Conservation (phyloP, 2,113 vertebrate genomes). For the Corynorhinus townsendii region DNA sequence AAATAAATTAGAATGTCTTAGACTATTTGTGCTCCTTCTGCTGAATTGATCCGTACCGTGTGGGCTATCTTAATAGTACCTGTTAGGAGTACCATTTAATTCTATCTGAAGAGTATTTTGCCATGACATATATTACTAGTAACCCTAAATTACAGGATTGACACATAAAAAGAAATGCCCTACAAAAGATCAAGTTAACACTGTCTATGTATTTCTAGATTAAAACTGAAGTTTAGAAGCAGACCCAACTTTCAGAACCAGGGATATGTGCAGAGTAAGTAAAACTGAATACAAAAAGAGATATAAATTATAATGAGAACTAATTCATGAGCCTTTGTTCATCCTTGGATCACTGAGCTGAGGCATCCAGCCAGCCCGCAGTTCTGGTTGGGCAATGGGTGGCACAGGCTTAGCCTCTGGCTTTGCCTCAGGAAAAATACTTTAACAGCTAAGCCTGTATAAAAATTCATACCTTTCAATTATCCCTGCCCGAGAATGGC, state of each 20-base stretch:
- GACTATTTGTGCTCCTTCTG: slow-evolving; percentile 53
- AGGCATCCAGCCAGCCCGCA: background rate
- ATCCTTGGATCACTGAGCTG: background rate
- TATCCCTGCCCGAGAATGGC: slow-evolving; percentile 47
- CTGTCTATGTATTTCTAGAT: background rate
- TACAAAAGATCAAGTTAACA: background rate
- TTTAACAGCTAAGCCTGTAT: slow-evolving; percentile 59
- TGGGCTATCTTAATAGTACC: slow-evolving; percentile 27
- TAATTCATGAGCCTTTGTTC: slow-evolving; percentile 42
- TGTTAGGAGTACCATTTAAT: slow-evolving; percentile 29
- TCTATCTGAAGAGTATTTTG: slow-evolving; percentile 3
- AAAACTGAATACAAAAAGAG: slow-evolving; percentile 17
- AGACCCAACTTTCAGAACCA: slow-evolving; percentile 1
- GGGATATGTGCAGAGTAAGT: background rate
- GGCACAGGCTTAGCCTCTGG: slow-evolving; percentile 69
- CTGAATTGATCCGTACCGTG: background rate
- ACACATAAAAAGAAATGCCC: background rate
- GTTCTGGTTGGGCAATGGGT: background rate
- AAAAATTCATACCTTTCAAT: slow-evolving; percentile 73
- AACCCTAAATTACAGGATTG: background rate
- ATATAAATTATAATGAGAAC: slow-evolving; percentile 31
- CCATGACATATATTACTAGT: background rate
- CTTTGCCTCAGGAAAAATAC: slow-evolving; percentile 78
- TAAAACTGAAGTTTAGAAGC: background rate
- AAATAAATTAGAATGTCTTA: slow-evolving; percentile 9